Evolutionary conservation across 1,140 invertebrate species (phyloP), one percentile per base, ranked within the genome.

Genomic region (Panagrolaimus sp.): DNA sequence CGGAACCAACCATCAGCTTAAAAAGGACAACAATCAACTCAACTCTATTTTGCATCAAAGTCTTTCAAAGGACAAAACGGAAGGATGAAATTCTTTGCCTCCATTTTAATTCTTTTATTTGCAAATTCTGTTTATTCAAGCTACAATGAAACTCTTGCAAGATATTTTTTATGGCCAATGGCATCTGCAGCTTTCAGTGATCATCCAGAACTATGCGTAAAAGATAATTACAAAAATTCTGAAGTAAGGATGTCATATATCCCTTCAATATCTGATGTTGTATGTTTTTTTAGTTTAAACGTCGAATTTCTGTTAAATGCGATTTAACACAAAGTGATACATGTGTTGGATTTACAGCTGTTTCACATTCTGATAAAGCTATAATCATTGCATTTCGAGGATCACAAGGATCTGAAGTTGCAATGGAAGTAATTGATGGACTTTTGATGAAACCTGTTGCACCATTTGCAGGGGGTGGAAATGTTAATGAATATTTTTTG

Each of bases 391-490:
- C 71, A 51, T 74, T 74, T 46, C 53, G 75, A 14, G 76, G 76
- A 45, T 76, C 76, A 14, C 53, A 76, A 42, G 73, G 76, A n/a
- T 75, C 77, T 14, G 71, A 78, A 66, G 46, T 78, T 13, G 62
- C 71, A 20, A 53, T 67, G 25, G 76, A 78, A 57, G 76, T 72
- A 46, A 48, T 71, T 63, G 53, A 78, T n/a, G 71, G 46, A 31
- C 27, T 77, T 31, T 72, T 77, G 11, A 57, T 63, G 42, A 57
- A 48, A n/a, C 70, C 77, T n/a, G 27, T 57, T 9, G 31, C 31
- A 2, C 14, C 42, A 8, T 72, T 65, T 53, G 46, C 71, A 14
- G 67, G 51, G 20, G 76, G 76, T 47, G 76, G 76, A 44, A 53
- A 78, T 9, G 77, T 78, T 14, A 69, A 62, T 11, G 64, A 73